Percentiles rank a stretch among this genome's conserved stretches.
These are phyloP conservation scores for Ephestia elutella DNA, from an alignment of 1,140 invertebrate species.

Conservation along the genomic window DNA sequence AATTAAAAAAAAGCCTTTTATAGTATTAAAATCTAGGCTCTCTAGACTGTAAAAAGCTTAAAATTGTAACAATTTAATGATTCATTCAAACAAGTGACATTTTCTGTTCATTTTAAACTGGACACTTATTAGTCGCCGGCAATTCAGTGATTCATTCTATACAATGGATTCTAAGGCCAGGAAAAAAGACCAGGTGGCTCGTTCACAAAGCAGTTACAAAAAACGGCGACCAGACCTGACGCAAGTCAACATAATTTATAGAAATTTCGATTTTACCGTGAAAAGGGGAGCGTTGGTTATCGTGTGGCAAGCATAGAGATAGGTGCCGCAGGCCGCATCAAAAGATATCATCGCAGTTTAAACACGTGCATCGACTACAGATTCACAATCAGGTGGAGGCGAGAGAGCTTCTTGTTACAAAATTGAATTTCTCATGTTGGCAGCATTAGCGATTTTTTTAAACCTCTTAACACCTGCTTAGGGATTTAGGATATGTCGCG, in stretches of 20 bases:
- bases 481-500: too few species aligned
- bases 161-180: conserved; percentile 47
- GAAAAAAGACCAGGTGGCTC: conserved; percentile 68
- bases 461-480: conserved; percentile 1
- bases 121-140: conserved; percentile 30
- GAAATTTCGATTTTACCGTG: conserved; percentile 37
- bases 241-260: conserved; percentile 19
- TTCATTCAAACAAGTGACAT: conserved; percentile 16
- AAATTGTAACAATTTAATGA: conserved; percentile 6
- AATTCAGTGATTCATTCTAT: conserved; percentile 52
- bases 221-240: conserved; percentile 37
- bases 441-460: conserved; percentile 18
- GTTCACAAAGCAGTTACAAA: conserved; percentile 49
- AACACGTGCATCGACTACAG: conserved; percentile 58
- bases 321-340: conserved; percentile 31
- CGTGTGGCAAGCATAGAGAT: conserved; percentile 23
- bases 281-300: conserved; percentile 35
- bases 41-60: too few species aligned
- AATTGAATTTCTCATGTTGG: conserved; percentile 36
- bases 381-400: conserved; percentile 51
- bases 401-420: conserved; percentile 35
- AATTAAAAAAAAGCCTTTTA: too few species aligned
- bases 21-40: too few species aligned
- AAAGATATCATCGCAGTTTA: conserved; percentile 47
- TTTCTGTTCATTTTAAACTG: conserved; percentile 17